Evolutionary conservation across 2,113 vertebrate genomes (phyloP).

Genomic region (Sylvietta virens): DNA sequence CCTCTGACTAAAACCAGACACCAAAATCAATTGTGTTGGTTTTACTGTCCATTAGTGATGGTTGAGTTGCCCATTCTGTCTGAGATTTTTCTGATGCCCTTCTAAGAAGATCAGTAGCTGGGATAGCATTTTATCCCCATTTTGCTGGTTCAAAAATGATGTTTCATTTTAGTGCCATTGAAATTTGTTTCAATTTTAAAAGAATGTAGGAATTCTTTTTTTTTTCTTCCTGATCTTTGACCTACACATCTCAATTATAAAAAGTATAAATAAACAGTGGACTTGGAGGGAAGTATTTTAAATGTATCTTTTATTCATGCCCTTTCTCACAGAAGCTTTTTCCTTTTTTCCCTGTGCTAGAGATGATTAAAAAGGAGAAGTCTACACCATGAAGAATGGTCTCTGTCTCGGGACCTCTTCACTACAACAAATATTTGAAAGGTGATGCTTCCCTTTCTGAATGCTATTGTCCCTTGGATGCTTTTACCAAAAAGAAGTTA

Average conservation of each 20-base stretch:
- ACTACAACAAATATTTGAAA: not conserved
- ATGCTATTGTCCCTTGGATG: not conserved
- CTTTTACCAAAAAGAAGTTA: no score
- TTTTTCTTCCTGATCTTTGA: not conserved
- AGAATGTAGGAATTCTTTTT: not conserved
- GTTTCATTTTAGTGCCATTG: not conserved
- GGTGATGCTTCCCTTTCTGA: not conserved
- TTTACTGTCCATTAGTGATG: not conserved
- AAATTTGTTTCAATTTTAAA: not conserved
- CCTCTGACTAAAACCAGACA: not conserved
- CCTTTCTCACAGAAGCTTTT: not conserved
- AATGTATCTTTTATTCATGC: not conserved
- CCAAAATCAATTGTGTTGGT: not conserved
- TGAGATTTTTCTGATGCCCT: not conserved
- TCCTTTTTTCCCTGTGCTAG: not conserved
- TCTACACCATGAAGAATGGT: not conserved
- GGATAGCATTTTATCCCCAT: not conserved
- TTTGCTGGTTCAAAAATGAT: not conserved
- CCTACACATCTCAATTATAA: not conserved
- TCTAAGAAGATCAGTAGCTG: not conserved
- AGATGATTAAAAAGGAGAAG: conserved; percentile 19
- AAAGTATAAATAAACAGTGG: not conserved
- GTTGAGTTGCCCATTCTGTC: accelerated
- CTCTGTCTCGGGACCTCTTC: not conserved
- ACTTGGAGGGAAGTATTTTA: not conserved